Evolutionary conservation across 2,888 invertebrate species (phyloP).

Genomic region (Chesias legatella): DNA sequence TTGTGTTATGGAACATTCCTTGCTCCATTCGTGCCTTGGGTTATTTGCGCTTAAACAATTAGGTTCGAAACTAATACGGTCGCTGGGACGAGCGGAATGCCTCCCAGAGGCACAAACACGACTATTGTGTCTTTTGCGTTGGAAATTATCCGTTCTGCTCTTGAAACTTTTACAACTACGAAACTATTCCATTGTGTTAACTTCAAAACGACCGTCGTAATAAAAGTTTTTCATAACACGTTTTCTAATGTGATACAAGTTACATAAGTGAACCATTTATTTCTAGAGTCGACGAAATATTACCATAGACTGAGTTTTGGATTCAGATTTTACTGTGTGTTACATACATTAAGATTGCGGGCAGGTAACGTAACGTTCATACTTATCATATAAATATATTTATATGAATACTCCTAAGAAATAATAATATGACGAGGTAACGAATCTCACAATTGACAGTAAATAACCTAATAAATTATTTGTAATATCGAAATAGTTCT

Average conservation of each 20-base stretch:
- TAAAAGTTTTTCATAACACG: background rate
- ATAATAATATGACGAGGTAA: no score
- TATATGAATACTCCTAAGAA: no score
- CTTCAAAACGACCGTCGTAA: background rate
- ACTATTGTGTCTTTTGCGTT: conserved; percentile 31
- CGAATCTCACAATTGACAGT: no score
- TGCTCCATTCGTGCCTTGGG: conserved; percentile 23
- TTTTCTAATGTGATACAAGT: background rate
- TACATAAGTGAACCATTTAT: no score
- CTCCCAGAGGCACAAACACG: conserved; percentile 40
- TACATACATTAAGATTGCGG: no score
- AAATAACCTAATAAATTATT: no score
- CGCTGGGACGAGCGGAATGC: conserved; percentile 26
- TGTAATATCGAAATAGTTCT: no score
- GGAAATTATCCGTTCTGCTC: conserved; percentile 36
- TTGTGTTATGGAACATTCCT: conserved; percentile 24
- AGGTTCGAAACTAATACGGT: conserved; percentile 52
- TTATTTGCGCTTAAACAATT: conserved; percentile 49
- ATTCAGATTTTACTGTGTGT: no score
- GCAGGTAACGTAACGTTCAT: no score
- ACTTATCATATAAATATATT: no score
- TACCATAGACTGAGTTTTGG: no score
- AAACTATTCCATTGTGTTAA: conserved; percentile 14
- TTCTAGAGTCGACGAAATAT: no score
- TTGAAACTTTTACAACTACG: conserved; percentile 14